A percentile compares a stretch with the other conserved stretches of the same genome.
phyloP scores from a whole-genome alignment of 2,888 invertebrate species.

The Ophion obscuratus region DNA sequence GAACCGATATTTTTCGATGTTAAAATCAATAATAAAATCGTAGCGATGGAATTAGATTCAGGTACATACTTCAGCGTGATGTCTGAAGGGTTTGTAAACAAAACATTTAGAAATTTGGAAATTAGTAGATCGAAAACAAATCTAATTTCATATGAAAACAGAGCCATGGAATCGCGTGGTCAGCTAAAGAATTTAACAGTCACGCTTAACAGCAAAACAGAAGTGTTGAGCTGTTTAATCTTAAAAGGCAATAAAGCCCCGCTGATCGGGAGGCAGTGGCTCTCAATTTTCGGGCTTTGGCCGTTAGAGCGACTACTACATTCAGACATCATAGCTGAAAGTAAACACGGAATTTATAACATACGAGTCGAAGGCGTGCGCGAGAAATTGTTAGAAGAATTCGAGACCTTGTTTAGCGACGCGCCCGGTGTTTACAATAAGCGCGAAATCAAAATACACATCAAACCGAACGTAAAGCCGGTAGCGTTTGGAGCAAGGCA shows the following conservation, averaged over 20 bases:
- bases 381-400: constrained; percentile 39
- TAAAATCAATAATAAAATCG: constrained; percentile 28
- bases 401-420: constrained; percentile 48
- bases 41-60: constrained; percentile 63
- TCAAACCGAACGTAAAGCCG: constrained; percentile 63
- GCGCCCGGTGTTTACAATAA: constrained; percentile 60
- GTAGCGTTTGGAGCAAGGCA: constrained; percentile 68
- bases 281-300: constrained; percentile 19
- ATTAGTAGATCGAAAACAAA: constrained; percentile 22
- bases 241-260: neutral
- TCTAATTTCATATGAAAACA: constrained; percentile 45
- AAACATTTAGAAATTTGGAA: constrained; percentile 35
- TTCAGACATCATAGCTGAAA: constrained; percentile 37
- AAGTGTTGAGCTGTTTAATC: too few species aligned
- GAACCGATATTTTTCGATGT: constrained; percentile 53
- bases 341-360: constrained; percentile 26
- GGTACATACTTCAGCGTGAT: constrained; percentile 30
- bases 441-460: constrained; percentile 56
- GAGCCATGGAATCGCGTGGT: constrained; percentile 35
- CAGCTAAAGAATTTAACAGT: constrained; percentile 33
- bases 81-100: constrained; percentile 47
- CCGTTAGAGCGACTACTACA: constrained; percentile 1
- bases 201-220: neutral
- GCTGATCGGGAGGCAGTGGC: constrained; percentile 33
- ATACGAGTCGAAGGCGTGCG: constrained; percentile 29